Evolutionary conservation across 2,888 invertebrate genomes (phyloP), one percentile per base, ranked within the genome.

Genomic region (Drosophila hamatofila): DNA sequence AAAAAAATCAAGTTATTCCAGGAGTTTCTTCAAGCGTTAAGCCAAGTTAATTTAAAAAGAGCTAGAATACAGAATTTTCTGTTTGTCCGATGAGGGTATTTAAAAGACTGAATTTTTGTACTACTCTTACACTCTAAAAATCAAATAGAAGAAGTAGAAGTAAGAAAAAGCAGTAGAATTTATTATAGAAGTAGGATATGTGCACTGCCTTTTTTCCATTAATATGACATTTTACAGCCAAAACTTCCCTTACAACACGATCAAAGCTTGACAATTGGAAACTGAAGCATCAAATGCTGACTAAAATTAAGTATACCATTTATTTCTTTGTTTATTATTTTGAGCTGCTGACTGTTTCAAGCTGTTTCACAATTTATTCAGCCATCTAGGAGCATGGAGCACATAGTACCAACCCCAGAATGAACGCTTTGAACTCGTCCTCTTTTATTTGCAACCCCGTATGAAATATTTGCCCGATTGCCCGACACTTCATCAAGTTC

Each of bases 401-500:
- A 18, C 14, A 23, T 6, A 18, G 18, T 8, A 18, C 2, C 23
- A n/a, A 12, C 39, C 21, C n/a, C 11, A 33, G 12, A 18, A 23
- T 18, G 27, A 39, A 49, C 16, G 44, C 21, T 55, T 49, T 27
- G 23, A 49, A 23, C 66, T 14, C 48, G 55, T 23, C 55, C 35
- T 42, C 7, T 18, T 54, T 39, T 54, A 54, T n/a, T 27, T 37
- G 56, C 35, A 30, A 44, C 23, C 11, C 9, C 18, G 6, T 11
- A 5, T 23, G 37, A 69, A 42, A 51, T 56, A 68, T 67, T 37
- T 67, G n/a, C 41, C 44, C 37, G 55, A 62, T 75, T 56, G 55
- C 21, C 41, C 23, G 57, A 64, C 67, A 61, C 73, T 80, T 70
- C 68, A 78, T 71, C 80, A 76, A 65, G 66, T 72, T 72, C 70